phyloP scores from a whole-genome alignment of 2,113 vertebrate species.

The Chlorodrepanis virens region DNA sequence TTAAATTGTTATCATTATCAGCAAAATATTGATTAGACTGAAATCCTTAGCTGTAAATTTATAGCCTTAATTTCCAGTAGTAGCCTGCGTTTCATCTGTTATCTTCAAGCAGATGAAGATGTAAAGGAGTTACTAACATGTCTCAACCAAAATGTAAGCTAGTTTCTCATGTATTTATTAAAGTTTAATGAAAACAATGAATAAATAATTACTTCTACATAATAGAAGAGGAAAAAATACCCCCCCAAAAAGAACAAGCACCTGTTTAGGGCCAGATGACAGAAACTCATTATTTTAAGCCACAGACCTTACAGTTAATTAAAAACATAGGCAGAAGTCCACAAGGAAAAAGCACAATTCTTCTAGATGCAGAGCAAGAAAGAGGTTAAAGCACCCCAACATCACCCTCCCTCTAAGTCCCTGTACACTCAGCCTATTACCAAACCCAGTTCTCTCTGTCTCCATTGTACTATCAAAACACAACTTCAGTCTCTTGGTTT shows the following conservation, averaged over 20 bases:
- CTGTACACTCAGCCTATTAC: background rate
- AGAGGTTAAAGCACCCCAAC: background rate
- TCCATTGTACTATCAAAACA: background rate
- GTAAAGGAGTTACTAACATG: slow-evolving; percentile 45
- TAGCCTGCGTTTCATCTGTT: slow-evolving; percentile 38
- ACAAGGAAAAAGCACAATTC: background rate
- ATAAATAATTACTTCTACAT: background rate
- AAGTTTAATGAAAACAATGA: slow-evolving; percentile 17
- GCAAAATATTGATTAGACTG: slow-evolving; percentile 74
- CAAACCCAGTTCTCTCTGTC: background rate
- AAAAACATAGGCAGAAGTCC: background rate
- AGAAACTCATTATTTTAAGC: background rate
- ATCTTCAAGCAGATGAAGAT: slow-evolving; percentile 58
- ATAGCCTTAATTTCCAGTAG: slow-evolving; percentile 72
- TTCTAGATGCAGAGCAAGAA: background rate
- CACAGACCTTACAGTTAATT: background rate
- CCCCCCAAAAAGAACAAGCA: background rate
- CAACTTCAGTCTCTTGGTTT: background rate
- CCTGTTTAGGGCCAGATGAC: background rate
- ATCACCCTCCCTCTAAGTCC: accelerated
- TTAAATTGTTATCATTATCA: slow-evolving; percentile 71
- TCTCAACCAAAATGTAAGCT: slow-evolving; percentile 45
- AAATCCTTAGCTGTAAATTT: slow-evolving; percentile 70
- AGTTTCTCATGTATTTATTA: background rate
- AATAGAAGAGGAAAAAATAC: background rate